Base-by-base conservation (phyloP, 2,797 vertebrate genomes). In the Hippocampus kuda region DNA sequence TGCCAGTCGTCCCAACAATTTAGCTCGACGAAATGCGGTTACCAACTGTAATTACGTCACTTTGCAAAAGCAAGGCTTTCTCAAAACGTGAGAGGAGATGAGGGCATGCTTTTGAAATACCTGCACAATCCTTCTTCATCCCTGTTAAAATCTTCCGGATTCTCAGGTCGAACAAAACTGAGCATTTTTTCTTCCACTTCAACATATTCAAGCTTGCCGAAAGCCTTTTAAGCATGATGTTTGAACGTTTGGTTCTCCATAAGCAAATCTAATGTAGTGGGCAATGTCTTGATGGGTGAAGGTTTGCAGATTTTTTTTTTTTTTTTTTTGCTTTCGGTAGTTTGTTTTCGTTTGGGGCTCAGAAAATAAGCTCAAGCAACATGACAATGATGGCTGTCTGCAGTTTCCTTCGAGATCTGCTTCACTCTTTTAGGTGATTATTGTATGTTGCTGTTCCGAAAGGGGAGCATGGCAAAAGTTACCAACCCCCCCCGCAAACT, bases 91-190 rank as follows among this genome's bases (percentile, higher is more conserved):
- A 34, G 27, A 8, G 3, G 53, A 24, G 9, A 2, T 20, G 59
- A 8, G 16, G 27, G 24, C 27, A 9, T 20, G 16, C 18, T 34
- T 5, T 34, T 16, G 8, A 34, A 60, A 60, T 34, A 34, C 27
- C 42, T 46, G 63, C n/a, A 46, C 63, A 65, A 27, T 46, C 27
- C n/a, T 48, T 27, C 24, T 65, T 26, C 41, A 64, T 64, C 24
- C 12, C 62, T 44, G 41, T 46, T 64, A 7, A 64, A 16, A 48
- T 46, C 13, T 86, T 79, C 70, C 77, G 77, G 82, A 78, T 87
- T 91, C 89, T 91, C 87, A 90, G 90, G 89, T 92, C 69, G 72
- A 84, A 86, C 84, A 77, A 53, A 38, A 77, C 76, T 81, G 68
- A 34, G 77, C 70, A 68, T 72, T 73, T 81, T 38, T 83, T 82